A percentile compares a stretch with the other conserved stretches of the same genome.
Evolutionary conservation across 2,113 vertebrate species (phyloP).

Genomic region (Plecotus auritus): DNA sequence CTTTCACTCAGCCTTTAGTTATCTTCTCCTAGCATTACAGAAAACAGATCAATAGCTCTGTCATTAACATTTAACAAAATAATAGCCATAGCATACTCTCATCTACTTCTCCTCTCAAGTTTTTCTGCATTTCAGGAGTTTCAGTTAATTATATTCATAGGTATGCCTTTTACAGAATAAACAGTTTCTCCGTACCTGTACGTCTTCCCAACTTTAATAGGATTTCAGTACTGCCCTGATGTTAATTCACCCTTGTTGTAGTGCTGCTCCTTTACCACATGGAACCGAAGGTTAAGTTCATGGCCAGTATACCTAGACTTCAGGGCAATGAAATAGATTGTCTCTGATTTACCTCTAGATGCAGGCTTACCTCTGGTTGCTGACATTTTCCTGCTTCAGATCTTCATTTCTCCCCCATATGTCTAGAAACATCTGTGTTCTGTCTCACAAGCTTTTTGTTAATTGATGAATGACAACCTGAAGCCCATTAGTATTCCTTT

Average conservation of each 20-base stretch:
- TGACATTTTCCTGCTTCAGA: background rate
- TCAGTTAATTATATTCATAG: background rate
- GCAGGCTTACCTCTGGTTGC: background rate
- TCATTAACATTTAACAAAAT: background rate
- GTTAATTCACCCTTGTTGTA: background rate
- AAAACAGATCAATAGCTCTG: background rate
- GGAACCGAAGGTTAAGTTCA: background rate
- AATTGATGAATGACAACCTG: background rate
- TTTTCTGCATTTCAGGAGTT: background rate
- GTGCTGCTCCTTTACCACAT: background rate
- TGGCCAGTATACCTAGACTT: background rate
- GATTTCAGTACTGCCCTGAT: background rate
- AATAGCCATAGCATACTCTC: background rate
- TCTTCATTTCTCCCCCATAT: background rate
- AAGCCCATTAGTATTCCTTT: background rate
- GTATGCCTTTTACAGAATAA: background rate
- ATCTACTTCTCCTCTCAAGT: background rate
- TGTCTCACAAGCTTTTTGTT: background rate
- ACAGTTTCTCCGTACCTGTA: background rate
- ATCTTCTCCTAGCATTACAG: background rate
- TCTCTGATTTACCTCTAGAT: background rate
- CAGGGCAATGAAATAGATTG: background rate
- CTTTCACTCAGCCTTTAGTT: background rate
- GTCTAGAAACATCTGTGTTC: background rate
- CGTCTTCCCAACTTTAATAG: background rate